phyloP scores from a whole-genome alignment of 1,140 invertebrate genomes.

The Drosophila melanogaster region DNA sequence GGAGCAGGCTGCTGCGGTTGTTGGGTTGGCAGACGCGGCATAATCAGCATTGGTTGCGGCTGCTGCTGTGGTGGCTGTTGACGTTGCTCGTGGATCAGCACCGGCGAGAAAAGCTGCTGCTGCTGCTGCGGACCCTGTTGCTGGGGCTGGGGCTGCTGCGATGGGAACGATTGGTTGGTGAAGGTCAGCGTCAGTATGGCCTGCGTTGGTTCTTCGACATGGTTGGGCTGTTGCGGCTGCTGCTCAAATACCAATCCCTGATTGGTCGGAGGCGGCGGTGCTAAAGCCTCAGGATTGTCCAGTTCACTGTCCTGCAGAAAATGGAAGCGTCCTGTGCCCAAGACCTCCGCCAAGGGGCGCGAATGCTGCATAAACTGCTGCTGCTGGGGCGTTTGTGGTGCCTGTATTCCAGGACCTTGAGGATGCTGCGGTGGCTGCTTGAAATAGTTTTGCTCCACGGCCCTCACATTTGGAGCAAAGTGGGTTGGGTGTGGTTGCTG shows the following conservation, averaged over 20 bases:
- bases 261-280: constrained; percentile 53
- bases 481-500: constrained; percentile 35
- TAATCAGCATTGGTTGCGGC: constrained; percentile 66
- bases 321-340: constrained; percentile 88
- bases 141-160: constrained; percentile 67
- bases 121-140: constrained; percentile 42
- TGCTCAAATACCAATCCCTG: constrained; percentile 63
- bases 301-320: constrained; percentile 92
- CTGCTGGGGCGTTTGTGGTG: constrained; percentile 56
- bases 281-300: constrained; percentile 87
- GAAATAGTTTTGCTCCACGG: constrained; percentile 87
- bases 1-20: constrained; percentile 48
- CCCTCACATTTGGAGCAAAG: constrained; percentile 85
- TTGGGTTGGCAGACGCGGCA: constrained; percentile 56
- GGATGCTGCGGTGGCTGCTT: constrained; percentile 85
- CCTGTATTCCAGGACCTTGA: constrained; percentile 67
- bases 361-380: constrained; percentile 85
- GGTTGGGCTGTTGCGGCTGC: constrained; percentile 57
- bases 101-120: constrained; percentile 72
- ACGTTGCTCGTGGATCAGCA: constrained; percentile 60
- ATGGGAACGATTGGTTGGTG: constrained; percentile 90
- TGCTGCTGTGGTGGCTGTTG: constrained; percentile 55
- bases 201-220: constrained; percentile 65
- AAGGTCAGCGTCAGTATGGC: constrained; percentile 91
- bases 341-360: constrained; percentile 89